Conservation (phyloP, 2,113 vertebrate species). For the Cololabis saira region DNA sequence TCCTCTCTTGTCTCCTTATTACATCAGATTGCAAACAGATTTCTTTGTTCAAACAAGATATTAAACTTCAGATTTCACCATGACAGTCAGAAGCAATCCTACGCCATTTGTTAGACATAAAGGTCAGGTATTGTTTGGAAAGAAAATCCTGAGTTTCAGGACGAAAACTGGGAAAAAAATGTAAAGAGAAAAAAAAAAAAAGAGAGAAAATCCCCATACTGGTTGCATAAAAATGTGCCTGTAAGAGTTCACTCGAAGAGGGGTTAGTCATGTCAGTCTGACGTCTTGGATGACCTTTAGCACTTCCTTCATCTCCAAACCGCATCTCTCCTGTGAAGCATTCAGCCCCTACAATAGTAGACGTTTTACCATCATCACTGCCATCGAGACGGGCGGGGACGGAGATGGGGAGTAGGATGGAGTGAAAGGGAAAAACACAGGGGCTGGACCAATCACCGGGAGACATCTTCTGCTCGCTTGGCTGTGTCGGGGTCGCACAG, state of each 20-base stretch:
- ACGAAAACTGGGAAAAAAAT: neutral
- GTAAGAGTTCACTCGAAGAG: no score
- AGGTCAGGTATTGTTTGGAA: neutral
- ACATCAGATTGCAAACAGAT: no score
- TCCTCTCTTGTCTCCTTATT: no score
- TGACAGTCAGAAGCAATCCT: neutral
- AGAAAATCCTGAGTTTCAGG: neutral
- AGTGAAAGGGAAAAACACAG: slow-evolving; percentile 20
- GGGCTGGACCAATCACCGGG: slow-evolving; percentile 37
- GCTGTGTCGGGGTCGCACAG: slow-evolving; percentile 53
- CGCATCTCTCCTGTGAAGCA: slow-evolving; percentile 21
- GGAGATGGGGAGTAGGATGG: slow-evolving; percentile 1
- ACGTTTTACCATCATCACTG: neutral
- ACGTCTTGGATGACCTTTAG: slow-evolving; percentile 22
- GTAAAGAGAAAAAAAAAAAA: no score
- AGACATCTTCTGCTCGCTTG: slow-evolving; percentile 27
- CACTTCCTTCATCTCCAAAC: slow-evolving; percentile 28
- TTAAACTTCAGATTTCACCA: no score
- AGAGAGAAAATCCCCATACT: no score
- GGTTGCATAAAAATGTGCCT: no score
- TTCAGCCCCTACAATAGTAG: slow-evolving; percentile 22
- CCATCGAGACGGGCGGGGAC: neutral
- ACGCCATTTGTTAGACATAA: neutral
- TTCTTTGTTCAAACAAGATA: no score
- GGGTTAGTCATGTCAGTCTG: neutral